A percentile compares a stretch with the other conserved stretches of the same genome.
Evolutionary conservation across 2,797 vertebrate species (phyloP).

Genomic region (Cryptoblepharus egeriae): DNA sequence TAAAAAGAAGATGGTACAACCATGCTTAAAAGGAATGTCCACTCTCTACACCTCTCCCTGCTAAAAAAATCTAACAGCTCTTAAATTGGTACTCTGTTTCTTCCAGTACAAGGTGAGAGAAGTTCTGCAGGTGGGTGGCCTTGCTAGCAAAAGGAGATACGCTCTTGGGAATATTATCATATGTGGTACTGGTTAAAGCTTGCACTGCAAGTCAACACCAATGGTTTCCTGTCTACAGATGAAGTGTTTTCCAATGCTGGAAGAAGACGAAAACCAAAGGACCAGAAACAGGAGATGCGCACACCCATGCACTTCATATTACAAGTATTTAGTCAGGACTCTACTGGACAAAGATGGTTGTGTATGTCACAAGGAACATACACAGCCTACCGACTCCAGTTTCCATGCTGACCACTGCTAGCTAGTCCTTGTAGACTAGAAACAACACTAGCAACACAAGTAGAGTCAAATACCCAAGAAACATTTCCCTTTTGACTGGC

Average conservation of each 20-base stretch:
- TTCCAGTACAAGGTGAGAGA: conserved; percentile 48
- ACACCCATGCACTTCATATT: too few species aligned
- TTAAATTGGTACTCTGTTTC: neutral
- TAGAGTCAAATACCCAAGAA: neutral
- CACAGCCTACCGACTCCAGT: neutral
- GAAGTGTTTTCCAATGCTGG: conserved; percentile 22
- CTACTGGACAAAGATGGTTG: neutral
- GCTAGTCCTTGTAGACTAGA: neutral
- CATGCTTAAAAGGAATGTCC: neutral
- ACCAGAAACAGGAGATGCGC: conserved; percentile 22
- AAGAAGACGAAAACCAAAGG: conserved; percentile 16
- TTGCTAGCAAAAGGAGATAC: conserved; percentile 28
- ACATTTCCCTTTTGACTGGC: too few species aligned
- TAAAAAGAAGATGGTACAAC: conserved; percentile 71
- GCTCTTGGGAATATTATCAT: conserved; percentile 3
- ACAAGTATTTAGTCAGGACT: neutral
- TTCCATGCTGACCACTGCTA: neutral
- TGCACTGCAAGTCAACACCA: conserved; percentile 39
- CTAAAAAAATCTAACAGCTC: neutral
- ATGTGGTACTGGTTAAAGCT: conserved; percentile 20
- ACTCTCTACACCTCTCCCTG: too few species aligned
- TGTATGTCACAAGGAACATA: neutral
- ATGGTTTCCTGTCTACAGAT: conserved; percentile 5
- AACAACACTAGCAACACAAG: neutral
- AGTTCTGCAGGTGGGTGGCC: conserved; percentile 40